Percentiles rank a stretch among this genome's conserved stretches.
Evolutionary conservation across 2,113 vertebrate genomes (phyloP).

Genomic region (Neolamprologus sp.): DNA sequence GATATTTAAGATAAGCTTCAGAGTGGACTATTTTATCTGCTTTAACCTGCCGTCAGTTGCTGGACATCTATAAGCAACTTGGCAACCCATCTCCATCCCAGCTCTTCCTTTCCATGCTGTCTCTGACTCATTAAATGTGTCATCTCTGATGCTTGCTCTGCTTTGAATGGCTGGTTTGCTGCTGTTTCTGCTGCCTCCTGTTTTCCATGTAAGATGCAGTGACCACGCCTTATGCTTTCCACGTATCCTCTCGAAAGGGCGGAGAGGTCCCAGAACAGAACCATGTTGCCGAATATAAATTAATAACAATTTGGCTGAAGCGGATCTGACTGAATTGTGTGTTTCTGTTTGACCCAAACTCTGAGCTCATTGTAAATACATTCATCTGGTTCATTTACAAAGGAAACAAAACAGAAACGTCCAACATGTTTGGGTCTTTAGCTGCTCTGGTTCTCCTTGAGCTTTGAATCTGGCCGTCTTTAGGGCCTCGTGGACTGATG

Average conservation of each 20-base stretch:
- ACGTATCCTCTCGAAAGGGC: neutral
- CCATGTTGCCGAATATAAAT: neutral
- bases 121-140: neutral
- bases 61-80: neutral
- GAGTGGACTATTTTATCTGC: neutral
- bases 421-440: neutral
- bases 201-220: neutral
- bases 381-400: neutral
- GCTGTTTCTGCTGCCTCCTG: neutral
- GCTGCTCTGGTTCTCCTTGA: neutral
- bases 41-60: neutral
- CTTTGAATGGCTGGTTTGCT: neutral
- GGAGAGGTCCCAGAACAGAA: neutral
- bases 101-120: neutral
- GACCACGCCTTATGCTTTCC: neutral
- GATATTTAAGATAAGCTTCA: neutral
- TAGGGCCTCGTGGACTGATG: slow-evolving; percentile 25
- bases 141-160: neutral
- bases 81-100: neutral
- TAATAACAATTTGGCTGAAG: neutral
- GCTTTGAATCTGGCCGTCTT: neutral
- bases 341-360: neutral
- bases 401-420: neutral
- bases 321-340: neutral
- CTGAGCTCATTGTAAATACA: neutral